Conservation (phyloP, 2,113 vertebrate genomes). For the Vidua macroura region DNA sequence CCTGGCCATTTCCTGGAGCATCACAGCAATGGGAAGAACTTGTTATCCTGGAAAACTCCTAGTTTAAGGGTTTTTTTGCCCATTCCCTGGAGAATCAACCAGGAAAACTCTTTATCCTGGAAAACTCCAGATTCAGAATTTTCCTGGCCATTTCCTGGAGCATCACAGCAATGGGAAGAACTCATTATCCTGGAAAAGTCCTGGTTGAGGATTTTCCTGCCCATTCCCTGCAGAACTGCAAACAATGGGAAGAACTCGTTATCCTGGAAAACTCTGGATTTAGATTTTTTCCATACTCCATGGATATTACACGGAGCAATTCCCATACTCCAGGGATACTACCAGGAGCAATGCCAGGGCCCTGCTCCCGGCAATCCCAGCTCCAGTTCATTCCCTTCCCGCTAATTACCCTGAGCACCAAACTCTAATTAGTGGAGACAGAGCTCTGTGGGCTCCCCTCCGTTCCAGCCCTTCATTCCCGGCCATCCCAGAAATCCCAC, state of each 20-base stretch:
- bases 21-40: rapidly evolving
- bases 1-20: background rate
- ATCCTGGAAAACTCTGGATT: background rate
- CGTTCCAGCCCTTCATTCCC: background rate
- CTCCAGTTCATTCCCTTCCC: background rate
- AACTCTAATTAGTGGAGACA: background rate
- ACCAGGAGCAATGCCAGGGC: background rate
- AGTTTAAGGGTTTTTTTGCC: background rate
- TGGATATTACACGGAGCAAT: too few relatives aligned
- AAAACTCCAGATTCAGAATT: background rate
- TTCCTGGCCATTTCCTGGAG: background rate
- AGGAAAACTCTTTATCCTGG: background rate
- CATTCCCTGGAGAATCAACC: background rate
- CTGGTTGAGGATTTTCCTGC: background rate
- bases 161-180: background rate
- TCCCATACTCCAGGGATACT: too few relatives aligned
- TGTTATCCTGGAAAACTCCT: background rate
- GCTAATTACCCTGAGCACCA: background rate
- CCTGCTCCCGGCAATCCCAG: background rate
- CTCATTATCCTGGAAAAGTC: background rate
- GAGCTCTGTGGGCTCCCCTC: background rate
- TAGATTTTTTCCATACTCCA: background rate
- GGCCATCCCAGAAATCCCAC: background rate
- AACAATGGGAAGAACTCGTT: background rate
- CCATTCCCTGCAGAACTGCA: background rate